Evolutionary conservation across 2,113 vertebrate genomes (phyloP), one percentile per base, ranked within the genome.

Genomic region (Embiotoca jacksoni): DNA sequence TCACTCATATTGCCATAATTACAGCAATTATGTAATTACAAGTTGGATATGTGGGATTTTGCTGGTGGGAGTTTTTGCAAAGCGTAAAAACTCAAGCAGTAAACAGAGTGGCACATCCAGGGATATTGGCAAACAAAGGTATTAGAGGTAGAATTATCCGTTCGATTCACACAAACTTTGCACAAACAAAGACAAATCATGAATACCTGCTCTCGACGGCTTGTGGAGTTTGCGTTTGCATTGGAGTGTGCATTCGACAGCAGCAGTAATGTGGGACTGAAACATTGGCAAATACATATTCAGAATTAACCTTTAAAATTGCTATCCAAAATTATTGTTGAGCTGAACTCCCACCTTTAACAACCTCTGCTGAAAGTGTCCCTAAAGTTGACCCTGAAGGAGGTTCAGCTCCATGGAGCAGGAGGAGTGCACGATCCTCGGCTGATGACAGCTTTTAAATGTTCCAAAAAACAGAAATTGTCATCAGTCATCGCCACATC

Each of bases 381-480:
- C 23, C 23, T 23, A 23, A 23, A 23, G 23, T 23, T 23, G 23
- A 23, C 1, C 23, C 23, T 23, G 13, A 44, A 44, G 13, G 2
- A 44, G 2, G 41, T 44, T 44, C 13, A 44, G 41, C 3, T 13
- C 10, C 13, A 11, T 4, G 36, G 16, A 15, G 16, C 8, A 55
- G 15, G 11, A 60, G 35, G 50, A 54, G 47, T 39, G 30, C 46
- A 49, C 54, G 1, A n/a, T 54, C 13, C 35, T 50, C 10, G 2
- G 3, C 23, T 37, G 35, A 57, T 75, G 14, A 49, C 54, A 39
- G 63, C 37, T 35, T 65, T 53, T 39, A 64, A 59, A 56, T 62
- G 57, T 57, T 66, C 56, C 16, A 67, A 60, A 60, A 82, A 65
- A 33, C 16, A 41, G 32, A 66, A 76, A 73, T 15, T 11, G 46